A percentile compares a stretch with the other conserved stretches of the same genome.
These are phyloP conservation scores for Asobara japonica DNA, from an alignment of 1,140 invertebrate species.

Conservation along the genomic window DNA sequence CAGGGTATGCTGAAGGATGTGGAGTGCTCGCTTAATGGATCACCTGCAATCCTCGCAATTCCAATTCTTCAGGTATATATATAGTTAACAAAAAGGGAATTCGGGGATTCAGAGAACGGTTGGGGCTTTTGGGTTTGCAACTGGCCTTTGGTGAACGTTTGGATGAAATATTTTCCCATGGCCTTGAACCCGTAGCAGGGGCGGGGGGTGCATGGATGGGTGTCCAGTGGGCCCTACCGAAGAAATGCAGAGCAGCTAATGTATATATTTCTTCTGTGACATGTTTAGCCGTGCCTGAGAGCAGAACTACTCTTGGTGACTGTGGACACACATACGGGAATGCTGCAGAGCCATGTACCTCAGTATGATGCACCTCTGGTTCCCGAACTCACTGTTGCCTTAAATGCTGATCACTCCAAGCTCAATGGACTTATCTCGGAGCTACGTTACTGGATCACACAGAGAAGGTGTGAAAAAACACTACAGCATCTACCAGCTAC, in stretches of 20 bases:
- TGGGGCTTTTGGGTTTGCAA: too few species aligned
- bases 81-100: too few species aligned
- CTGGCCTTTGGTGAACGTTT: too few species aligned
- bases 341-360: slow-evolving; percentile 89
- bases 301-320: slow-evolving; percentile 92
- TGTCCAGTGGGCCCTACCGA: too few species aligned
- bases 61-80: slow-evolving; percentile 88
- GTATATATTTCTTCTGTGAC: too few species aligned
- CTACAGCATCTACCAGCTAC: slow-evolving; percentile 91
- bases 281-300: slow-evolving; percentile 86
- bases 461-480: slow-evolving; percentile 92
- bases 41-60: slow-evolving; percentile 90
- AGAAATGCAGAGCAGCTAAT: too few species aligned
- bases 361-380: slow-evolving; percentile 87
- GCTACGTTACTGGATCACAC: slow-evolving; percentile 89
- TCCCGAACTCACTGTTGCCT: slow-evolving; percentile 80
- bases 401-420: slow-evolving; percentile 81
- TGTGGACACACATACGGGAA: slow-evolving; percentile 94
- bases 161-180: too few species aligned
- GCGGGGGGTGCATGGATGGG: too few species aligned
- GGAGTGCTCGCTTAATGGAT: slow-evolving; percentile 79
- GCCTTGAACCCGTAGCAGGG: too few species aligned
- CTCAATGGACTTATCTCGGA: slow-evolving; percentile 78
- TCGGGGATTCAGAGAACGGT: too few species aligned
- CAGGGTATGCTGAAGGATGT: slow-evolving; percentile 78